Evolutionary conservation across 2,888 invertebrate species (phyloP).

Genomic region (Leucania comma): DNA sequence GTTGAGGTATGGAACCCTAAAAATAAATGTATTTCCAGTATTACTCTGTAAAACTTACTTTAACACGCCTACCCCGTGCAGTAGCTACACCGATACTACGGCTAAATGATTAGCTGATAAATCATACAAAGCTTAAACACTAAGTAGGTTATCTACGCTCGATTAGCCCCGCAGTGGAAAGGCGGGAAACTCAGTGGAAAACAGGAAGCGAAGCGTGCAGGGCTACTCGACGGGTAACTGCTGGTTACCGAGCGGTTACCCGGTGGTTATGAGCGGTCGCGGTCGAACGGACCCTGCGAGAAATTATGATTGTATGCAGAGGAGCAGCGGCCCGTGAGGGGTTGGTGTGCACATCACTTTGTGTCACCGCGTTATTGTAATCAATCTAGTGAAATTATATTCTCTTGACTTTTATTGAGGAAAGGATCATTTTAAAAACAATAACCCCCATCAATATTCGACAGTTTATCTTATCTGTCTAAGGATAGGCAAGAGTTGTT

Average conservation of each 20-base stretch:
- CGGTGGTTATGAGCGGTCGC: constrained; percentile 40
- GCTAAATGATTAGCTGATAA: background rate
- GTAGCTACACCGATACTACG: too few species aligned
- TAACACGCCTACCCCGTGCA: too few species aligned
- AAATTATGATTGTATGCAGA: constrained; percentile 52
- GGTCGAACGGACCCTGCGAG: constrained; percentile 40
- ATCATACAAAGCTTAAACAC: constrained; percentile 30
- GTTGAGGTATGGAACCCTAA: too few species aligned
- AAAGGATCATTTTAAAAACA: too few species aligned
- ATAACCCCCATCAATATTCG: too few species aligned
- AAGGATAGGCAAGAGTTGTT: too few species aligned
- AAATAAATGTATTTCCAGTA: background rate
- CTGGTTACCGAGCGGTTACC: constrained; percentile 35
- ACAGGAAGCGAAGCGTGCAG: constrained; percentile 62
- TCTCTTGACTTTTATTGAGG: background rate
- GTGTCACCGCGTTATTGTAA: background rate
- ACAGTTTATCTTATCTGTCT: too few species aligned
- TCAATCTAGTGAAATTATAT: background rate
- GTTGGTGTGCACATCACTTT: constrained; percentile 20
- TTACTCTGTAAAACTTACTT: background rate
- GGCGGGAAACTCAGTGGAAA: constrained; percentile 52
- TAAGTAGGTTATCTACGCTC: constrained; percentile 27
- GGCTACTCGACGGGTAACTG: constrained; percentile 16
- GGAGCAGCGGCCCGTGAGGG: constrained; percentile 35
- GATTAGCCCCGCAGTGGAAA: constrained; percentile 52